Base-by-base conservation (phyloP, 2,113 vertebrate genomes). In the Sander lucioperca region DNA sequence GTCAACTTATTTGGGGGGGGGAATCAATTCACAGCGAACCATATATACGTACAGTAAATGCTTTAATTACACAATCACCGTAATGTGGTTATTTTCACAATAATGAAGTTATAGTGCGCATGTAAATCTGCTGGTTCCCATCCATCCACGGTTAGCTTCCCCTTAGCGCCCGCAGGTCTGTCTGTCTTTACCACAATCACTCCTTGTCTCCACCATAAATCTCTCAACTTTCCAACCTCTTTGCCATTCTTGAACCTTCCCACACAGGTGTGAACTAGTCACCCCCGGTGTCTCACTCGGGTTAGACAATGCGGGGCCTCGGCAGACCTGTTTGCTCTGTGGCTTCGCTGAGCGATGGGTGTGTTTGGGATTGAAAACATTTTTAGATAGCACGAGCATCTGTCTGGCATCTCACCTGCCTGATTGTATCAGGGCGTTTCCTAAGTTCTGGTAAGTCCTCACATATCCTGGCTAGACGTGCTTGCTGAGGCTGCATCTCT, bases 181-280 rank as follows among this genome's bases (percentile, higher is more conserved):
- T 86, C 90, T 86, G 83, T 78, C 82, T 85, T 67, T 59, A 82
- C 80, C 74, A 50, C 85, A 86, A 81, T 89, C 89, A 87, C 79
- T 90, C 82, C 82, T 82, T 82, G 56, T 73, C 75, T 57, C 39
- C 23, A 4, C 39, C 84, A 64, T 93, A 88, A 92, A 91, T 91
- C 87, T 89, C 83, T 86, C 62, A 80, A 61, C 79, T 75, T 39
- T n/a, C 65, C 83, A 87, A 62, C 74, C 85, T 80, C 65, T 36
- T 43, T 58, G 87, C 86, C 87, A 68, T 86, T 82, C 83, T 74
- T 88, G 79, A 86, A 77, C 76, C 86, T 89, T 92, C 79, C 78
- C 88, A 93, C 83, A 75, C 87, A 92, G 92, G 92, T 91, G 92
- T 83, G 85, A 93, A 81, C 83, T 82, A 86, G 90, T 92, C 91